phyloP scores from a whole-genome alignment of 2,113 vertebrate genomes.

The Clarias magur region DNA sequence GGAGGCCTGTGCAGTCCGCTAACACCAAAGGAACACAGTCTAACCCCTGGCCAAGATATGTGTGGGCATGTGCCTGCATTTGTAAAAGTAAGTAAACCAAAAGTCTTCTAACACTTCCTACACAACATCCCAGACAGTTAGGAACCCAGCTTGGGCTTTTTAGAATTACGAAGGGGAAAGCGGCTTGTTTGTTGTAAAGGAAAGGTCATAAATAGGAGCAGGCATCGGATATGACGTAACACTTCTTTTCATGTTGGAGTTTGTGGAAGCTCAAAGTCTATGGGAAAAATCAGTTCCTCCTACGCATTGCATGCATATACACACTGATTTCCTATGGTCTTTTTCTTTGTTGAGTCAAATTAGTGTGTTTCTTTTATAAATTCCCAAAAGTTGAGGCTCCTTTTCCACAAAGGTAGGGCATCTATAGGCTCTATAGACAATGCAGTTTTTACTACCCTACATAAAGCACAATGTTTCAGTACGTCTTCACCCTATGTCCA shows the following conservation, averaged over 20 bases:
- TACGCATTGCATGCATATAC: slow-evolving; percentile 1
- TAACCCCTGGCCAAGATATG: slow-evolving; percentile 10
- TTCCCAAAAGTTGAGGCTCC: neutral
- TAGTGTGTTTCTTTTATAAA: neutral
- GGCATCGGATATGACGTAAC: slow-evolving; percentile 6
- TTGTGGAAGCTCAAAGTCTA: slow-evolving; percentile 14
- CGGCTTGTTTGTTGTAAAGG: slow-evolving; percentile 10
- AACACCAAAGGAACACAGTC: slow-evolving; percentile 8
- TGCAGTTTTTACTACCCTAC: too few species aligned
- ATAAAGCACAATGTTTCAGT: neutral
- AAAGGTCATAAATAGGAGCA: slow-evolving; percentile 14
- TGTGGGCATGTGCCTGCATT: neutral
- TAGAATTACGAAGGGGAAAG: neutral
- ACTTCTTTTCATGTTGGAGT: slow-evolving; percentile 4
- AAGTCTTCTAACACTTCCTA: slow-evolving; percentile 10
- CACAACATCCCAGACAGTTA: neutral
- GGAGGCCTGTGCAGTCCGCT: slow-evolving; percentile 53
- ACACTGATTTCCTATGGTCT: neutral
- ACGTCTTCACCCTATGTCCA: neutral
- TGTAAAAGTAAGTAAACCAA: slow-evolving; percentile 12
- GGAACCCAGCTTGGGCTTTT: neutral
- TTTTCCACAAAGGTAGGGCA: neutral
- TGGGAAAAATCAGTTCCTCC: slow-evolving; percentile 19
- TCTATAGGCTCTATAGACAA: neutral
- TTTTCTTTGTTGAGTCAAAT: slow-evolving; percentile 19